Base-by-base conservation (phyloP, 2,888 invertebrate genomes). In the Choreutis nemorana region DNA sequence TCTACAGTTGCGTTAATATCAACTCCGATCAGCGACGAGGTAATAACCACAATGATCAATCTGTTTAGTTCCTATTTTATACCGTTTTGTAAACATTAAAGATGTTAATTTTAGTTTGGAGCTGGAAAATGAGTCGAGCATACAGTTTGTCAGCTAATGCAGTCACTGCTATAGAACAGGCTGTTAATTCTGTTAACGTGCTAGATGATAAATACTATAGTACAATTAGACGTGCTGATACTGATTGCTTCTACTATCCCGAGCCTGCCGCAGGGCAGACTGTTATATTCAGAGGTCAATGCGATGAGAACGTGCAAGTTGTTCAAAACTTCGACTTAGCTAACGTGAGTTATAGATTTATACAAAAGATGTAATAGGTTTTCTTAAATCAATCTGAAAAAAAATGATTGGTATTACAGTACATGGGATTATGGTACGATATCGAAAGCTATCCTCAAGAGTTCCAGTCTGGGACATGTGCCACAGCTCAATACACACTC, bases 1-100 rank as follows among this genome's bases (percentile, higher is more conserved):
- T 83, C 1, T 87, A 85, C 71, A 82, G 83, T 29, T 87, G 87
- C 45, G 58, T 62, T 2, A 71, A 81, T 39, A 66, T 71, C 12
- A 56, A 63, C 22, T 39, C 65, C 3, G 45, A 73, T 21, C 41
- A 38, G 18, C 71, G 67, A 37, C 50, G 55, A 38, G 48, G 75
- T 75, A 53, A 37, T 50, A 43, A 44, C 4, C 27, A 45, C 9
- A 27, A 8, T 28, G 2, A n/a, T 6, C 7, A 4, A 18, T 15
- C 10, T 7, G 4, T 11, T 9, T 26, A 14, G 7, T 6, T 18
- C 7, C 2, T 27, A 13, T 14, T 6, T 27, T 11, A 27, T 11
- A n/a, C n/a, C n/a, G 13, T 8, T 10, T 14, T 26, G 6, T 24
- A 7, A 41, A 55, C 7, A 49, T 31, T 12, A 50, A 54, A 39